These are phyloP conservation scores for Leptopilina boulardi DNA, from an alignment of 1,140 invertebrate genomes.

Conservation along the genomic window DNA sequence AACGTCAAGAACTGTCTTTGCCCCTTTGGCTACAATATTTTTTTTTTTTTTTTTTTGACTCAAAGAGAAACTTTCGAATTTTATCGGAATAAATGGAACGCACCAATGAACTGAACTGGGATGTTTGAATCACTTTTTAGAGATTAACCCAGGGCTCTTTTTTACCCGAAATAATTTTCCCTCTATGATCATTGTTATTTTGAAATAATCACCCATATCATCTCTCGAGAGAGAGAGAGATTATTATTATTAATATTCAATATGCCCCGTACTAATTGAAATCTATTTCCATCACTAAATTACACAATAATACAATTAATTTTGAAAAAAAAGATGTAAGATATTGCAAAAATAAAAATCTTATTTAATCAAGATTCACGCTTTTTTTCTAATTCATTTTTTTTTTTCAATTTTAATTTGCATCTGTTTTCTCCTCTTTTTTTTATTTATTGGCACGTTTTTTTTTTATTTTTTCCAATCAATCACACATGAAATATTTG, in stretches of 20 bases:
- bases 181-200: not conserved
- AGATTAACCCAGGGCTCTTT: constrained; percentile 11
- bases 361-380: no score
- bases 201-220: not conserved
- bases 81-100: constrained; percentile 26
- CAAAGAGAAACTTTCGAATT: constrained; percentile 25
- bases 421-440: no score
- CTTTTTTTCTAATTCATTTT: no score
- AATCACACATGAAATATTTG: no score
- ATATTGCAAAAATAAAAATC: no score
- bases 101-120: constrained; percentile 6
- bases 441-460: no score
- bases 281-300: not conserved
- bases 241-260: not conserved
- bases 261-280: not conserved
- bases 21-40: constrained; percentile 30
- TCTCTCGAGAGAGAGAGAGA: not conserved
- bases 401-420: no score
- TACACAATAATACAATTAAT: no score
- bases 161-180: not conserved
- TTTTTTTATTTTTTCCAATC: no score
- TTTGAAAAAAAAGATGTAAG: no score
- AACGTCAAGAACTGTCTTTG: constrained; percentile 18
- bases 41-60: not conserved
- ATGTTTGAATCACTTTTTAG: constrained; percentile 30